Percentiles rank a stretch among this genome's conserved stretches.
Evolutionary conservation across 2,113 vertebrate species (phyloP).

Genomic region (Corynorhinus townsendii): DNA sequence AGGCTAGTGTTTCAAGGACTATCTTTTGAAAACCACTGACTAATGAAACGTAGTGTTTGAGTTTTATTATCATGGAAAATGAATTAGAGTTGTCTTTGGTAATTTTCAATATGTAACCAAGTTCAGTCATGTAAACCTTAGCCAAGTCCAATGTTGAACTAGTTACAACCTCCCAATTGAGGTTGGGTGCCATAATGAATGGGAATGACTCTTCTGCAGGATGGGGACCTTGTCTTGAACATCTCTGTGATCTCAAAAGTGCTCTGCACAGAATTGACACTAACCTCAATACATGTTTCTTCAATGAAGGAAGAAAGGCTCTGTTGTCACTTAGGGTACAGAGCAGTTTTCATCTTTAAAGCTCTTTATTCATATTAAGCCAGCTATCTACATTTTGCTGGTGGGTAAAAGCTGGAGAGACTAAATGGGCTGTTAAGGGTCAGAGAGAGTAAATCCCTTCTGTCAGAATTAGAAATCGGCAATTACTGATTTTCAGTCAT

Average conservation of each 20-base stretch:
- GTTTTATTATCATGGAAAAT: not conserved
- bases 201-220: not conserved
- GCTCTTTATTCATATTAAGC: conserved; percentile 61
- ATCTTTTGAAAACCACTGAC: not conserved
- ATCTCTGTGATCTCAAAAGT: not conserved
- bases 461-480: conserved; percentile 40
- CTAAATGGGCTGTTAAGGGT: conserved; percentile 50
- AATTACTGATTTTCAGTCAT: conserved; percentile 24
- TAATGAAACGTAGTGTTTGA: not conserved
- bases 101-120: not conserved
- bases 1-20: not conserved
- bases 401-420: conserved; percentile 37
- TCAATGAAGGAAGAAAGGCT: conserved; percentile 33
- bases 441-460: conserved; percentile 25
- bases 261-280: conserved; percentile 3
- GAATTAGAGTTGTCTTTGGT: not conserved
- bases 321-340: not conserved
- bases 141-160: not conserved
- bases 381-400: conserved; percentile 62
- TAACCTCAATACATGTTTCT: conserved; percentile 39
- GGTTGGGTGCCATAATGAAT: not conserved
- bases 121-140: not conserved
- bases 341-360: conserved; percentile 44
- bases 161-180: not conserved
- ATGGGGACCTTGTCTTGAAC: not conserved